These are phyloP conservation scores for Brevimyrus niger DNA, from an alignment of 2,113 vertebrate species.

Conservation along the genomic window DNA sequence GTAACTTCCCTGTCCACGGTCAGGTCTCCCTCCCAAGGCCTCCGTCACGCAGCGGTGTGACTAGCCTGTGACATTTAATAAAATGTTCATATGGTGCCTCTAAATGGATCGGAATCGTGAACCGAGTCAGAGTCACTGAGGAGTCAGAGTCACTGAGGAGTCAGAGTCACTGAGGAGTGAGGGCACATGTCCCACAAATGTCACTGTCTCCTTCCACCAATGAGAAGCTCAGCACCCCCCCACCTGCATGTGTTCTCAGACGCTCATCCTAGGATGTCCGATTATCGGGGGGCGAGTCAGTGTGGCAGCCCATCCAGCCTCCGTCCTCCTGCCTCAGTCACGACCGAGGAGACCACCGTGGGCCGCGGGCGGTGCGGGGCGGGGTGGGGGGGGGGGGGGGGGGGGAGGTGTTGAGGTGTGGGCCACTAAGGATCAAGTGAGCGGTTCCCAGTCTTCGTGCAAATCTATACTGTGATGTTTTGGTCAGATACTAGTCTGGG, in stretches of 20 bases:
- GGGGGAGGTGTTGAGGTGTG: neutral
- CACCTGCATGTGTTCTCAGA: neutral
- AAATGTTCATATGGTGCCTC: neutral
- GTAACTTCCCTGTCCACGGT: neutral
- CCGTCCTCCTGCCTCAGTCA: neutral
- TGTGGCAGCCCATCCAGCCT: neutral
- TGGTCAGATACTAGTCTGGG: neutral
- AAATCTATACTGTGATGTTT: neutral
- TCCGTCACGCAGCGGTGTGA: neutral
- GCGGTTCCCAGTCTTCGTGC: neutral
- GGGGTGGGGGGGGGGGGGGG: neutral
- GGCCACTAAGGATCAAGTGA: neutral
- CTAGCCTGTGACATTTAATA: neutral
- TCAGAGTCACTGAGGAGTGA: neutral
- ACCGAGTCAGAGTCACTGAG: neutral
- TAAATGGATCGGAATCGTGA: neutral
- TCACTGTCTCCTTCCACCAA: neutral
- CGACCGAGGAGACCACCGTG: neutral
- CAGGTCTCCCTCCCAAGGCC: neutral
- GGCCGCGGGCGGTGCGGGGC: neutral
- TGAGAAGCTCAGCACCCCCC: neutral
- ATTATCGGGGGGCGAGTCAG: neutral
- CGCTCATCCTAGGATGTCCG: neutral
- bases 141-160: neutral
- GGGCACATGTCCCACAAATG: neutral